These are phyloP conservation scores for Oryzias curvinotus DNA, from an alignment of 2,113 vertebrate genomes.

Conservation along the genomic window DNA sequence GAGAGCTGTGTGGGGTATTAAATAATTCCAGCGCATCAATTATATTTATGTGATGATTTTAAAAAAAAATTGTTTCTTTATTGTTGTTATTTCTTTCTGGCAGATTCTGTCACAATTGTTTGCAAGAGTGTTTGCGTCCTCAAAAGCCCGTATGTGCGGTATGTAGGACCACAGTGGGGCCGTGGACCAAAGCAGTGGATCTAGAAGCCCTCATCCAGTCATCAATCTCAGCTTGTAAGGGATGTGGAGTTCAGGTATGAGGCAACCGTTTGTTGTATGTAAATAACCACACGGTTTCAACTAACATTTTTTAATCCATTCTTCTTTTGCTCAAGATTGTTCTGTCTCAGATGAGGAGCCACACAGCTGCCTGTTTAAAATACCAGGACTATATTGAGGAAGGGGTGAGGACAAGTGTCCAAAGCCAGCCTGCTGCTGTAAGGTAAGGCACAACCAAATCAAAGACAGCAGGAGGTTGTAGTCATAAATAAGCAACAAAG, in stretches of 20 bases:
- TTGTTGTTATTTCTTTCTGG: background rate
- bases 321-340: conserved; percentile 73
- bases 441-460: conserved; percentile 69
- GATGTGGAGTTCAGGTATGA: conserved; percentile 87
- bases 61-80: background rate
- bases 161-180: conserved; percentile 82
- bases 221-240: conserved; percentile 87
- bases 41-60: background rate
- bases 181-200: conserved; percentile 81
- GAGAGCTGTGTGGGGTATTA: background rate
- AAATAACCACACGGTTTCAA: too few species aligned
- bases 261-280: background rate
- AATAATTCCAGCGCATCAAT: background rate
- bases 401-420: conserved; percentile 88
- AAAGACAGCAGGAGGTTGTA: background rate
- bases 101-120: conserved; percentile 92
- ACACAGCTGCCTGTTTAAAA: conserved; percentile 87
- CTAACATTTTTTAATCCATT: background rate
- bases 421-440: conserved; percentile 82
- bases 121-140: conserved; percentile 92
- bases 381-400: conserved; percentile 95
- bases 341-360: conserved; percentile 90
- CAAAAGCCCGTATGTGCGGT: conserved; percentile 94
- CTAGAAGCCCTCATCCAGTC: conserved; percentile 86
- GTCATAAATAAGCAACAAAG: too few species aligned